These are phyloP conservation scores for Cololabis saira DNA, from an alignment of 2,113 vertebrate genomes.

Conservation along the genomic window DNA sequence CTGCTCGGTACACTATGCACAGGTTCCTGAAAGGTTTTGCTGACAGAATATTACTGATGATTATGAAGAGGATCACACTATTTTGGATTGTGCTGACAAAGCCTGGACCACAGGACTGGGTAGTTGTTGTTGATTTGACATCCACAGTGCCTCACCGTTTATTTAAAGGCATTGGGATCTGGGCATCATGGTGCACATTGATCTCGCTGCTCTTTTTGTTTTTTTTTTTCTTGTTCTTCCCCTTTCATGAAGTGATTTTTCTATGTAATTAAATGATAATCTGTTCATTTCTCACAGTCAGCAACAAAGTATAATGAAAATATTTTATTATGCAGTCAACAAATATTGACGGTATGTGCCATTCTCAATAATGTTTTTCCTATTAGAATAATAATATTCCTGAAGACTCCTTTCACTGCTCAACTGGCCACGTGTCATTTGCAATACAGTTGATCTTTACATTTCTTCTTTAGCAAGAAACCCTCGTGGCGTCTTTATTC, in stretches of 20 bases:
- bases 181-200: conserved; percentile 36
- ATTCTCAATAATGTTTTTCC: conserved; percentile 22
- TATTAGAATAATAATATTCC: conserved; percentile 1
- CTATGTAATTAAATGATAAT: conserved; percentile 39
- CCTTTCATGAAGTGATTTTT: conserved; percentile 71
- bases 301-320: conserved; percentile 6
- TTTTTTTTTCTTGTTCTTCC: conserved; percentile 37
- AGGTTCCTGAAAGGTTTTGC: conserved; percentile 49
- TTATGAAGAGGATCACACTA: conserved; percentile 68
- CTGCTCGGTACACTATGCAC: conserved; percentile 64
- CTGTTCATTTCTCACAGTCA: conserved; percentile 30
- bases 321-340: conserved; percentile 15
- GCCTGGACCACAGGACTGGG: conserved; percentile 27
- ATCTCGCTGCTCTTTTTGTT: conserved; percentile 48
- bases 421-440: neutral
- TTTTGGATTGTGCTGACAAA: conserved; percentile 62
- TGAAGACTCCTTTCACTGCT: conserved; percentile 1
- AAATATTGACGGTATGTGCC: conserved; percentile 24
- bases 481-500: neutral
- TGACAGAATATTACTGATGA: conserved; percentile 52
- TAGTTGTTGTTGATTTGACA: conserved; percentile 33
- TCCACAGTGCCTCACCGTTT: conserved; percentile 78
- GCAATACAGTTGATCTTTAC: neutral
- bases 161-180: conserved; percentile 35
- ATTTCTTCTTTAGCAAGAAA: too few relatives aligned